phyloP scores from a whole-genome alignment of 2,113 vertebrate species.

The Ctenodactylus gundi region DNA sequence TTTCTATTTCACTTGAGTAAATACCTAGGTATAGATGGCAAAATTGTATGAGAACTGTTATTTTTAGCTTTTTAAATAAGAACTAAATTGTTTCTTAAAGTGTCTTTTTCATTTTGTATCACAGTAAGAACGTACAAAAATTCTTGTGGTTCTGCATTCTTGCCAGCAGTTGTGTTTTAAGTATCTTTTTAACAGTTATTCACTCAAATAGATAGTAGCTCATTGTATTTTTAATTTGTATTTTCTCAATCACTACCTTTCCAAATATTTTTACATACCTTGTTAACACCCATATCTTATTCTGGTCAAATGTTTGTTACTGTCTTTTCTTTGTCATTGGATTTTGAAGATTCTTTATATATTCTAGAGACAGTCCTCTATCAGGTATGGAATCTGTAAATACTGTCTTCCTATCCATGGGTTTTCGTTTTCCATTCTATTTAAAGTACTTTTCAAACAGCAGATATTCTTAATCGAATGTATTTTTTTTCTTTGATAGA shows the following conservation, averaged over 20 bases:
- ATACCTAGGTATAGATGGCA: slow-evolving; percentile 7
- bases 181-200: background rate
- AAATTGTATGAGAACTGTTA: background rate
- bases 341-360: background rate
- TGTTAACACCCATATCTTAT: background rate
- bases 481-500: background rate
- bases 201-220: background rate
- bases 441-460: background rate
- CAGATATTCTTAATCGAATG: background rate
- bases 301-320: background rate
- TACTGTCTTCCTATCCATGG: background rate
- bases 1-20: slow-evolving; percentile 47
- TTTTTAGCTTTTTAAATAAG: slow-evolving; percentile 47
- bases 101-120: background rate
- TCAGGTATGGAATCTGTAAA: background rate
- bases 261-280: background rate
- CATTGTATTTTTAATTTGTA: background rate
- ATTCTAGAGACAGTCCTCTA: background rate
- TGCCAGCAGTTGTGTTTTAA: background rate
- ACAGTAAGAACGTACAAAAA: background rate
- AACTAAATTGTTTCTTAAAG: slow-evolving; percentile 9
- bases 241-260: background rate
- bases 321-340: background rate
- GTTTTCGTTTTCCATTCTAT: background rate
- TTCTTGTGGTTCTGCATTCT: background rate